These are phyloP conservation scores for Procambarus virginalis DNA, from an alignment of 1,140 invertebrate species.

Conservation along the genomic window DNA sequence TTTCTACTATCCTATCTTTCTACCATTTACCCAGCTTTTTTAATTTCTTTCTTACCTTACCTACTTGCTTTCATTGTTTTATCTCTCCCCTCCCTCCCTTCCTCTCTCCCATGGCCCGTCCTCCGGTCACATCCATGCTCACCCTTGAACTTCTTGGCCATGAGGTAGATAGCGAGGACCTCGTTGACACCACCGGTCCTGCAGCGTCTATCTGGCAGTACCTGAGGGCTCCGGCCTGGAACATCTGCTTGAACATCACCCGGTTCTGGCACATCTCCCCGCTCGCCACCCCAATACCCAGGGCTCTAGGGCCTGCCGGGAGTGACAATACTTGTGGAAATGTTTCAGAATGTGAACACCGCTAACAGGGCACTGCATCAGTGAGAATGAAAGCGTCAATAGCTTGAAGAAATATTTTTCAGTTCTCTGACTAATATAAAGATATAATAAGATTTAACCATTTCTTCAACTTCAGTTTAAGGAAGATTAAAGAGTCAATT, in stretches of 20 bases:
- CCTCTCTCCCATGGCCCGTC: no score
- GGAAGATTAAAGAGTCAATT: no score
- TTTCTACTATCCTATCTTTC: no score
- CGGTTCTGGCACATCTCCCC: constrained; percentile 95
- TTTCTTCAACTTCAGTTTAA: no score
- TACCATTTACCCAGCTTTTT: neutral
- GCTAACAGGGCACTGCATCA: no score
- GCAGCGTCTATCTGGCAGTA: constrained; percentile 94
- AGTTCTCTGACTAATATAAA: no score
- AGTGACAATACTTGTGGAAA: neutral
- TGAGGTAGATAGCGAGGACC: constrained; percentile 89
- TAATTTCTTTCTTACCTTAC: neutral
- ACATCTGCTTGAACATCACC: constrained; percentile 93
- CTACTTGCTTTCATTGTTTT: neutral
- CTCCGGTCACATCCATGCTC: constrained; percentile 17
- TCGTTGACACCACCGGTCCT: constrained; percentile 92
- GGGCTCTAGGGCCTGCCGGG: constrained; percentile 77
- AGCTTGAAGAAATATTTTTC: no score
- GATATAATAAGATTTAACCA: no score
- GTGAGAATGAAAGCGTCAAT: no score
- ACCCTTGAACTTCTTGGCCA: constrained; percentile 82
- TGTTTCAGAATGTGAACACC: neutral
- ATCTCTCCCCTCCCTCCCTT: neutral
- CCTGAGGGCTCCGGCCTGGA: constrained; percentile 85
- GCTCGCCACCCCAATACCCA: constrained; percentile 89